A percentile compares a stretch with the other conserved stretches of the same genome.
phyloP scores from a whole-genome alignment of 64 coral and sea anemone species.

The Exaiptasia diaphana region DNA sequence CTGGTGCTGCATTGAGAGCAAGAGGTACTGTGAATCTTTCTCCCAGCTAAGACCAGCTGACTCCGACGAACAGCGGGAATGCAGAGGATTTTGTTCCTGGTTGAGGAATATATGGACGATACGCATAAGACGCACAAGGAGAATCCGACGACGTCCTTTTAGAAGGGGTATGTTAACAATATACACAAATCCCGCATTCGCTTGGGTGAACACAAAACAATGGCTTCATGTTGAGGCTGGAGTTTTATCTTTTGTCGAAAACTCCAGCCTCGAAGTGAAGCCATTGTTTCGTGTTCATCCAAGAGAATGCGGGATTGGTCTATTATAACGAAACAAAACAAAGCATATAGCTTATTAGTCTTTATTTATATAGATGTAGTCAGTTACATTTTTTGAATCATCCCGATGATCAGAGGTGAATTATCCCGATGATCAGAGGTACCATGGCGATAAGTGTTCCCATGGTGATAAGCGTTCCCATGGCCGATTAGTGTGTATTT shows the following conservation, averaged over 20 bases:
- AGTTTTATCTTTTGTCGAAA: neutral
- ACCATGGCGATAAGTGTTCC: no score
- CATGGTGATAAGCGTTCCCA: no score
- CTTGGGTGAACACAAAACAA: neutral
- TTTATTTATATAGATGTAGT: no score
- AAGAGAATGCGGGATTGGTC: neutral
- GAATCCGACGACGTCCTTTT: neutral
- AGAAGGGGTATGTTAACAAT: neutral
- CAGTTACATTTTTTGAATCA: no score
- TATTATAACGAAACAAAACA: no score
- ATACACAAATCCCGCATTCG: neutral
- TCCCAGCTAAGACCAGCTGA: slow-evolving; percentile 16
- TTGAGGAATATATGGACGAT: no score
- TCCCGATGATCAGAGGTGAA: no score
- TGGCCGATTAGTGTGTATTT: no score
- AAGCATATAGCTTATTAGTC: no score
- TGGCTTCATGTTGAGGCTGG: neutral
- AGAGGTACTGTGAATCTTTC: neutral
- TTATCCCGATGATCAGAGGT: no score
- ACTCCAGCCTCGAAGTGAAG: neutral
- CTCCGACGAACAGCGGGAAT: no score
- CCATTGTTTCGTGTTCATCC: neutral
- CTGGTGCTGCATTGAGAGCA: slow-evolving; percentile 22
- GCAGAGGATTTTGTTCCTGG: no score
- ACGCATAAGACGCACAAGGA: neutral